A percentile compares a stretch with the other conserved stretches of the same genome.
Conservation (phyloP, 2,888 invertebrate species). For the Escarpia spicata region DNA sequence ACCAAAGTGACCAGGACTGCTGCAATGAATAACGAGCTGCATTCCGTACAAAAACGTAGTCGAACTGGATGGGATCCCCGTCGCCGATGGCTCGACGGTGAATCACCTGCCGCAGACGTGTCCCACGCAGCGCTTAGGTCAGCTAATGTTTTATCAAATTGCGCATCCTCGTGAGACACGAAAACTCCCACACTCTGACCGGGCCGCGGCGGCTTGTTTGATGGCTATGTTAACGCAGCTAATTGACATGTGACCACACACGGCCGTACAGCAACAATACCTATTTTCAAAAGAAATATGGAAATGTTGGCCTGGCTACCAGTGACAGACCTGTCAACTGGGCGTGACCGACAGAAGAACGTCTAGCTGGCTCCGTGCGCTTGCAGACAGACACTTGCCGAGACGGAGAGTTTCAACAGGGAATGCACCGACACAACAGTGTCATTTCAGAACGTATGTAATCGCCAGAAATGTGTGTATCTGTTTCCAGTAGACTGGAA, state of each 20-base stretch:
- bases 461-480: neutral
- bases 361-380: neutral
- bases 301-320: neutral
- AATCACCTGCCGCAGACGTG: neutral
- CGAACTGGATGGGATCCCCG: neutral
- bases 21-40: neutral
- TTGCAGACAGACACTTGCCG: neutral
- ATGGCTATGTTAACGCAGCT: neutral
- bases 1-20: neutral
- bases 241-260: neutral
- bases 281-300: neutral
- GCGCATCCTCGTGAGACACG: neutral
- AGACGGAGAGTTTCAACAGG: neutral
- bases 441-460: neutral
- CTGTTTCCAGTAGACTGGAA: no score
- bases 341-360: neutral
- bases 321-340: neutral
- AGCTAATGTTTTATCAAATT: constrained; percentile 5
- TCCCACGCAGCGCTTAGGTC: neutral
- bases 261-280: neutral
- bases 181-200: neutral
- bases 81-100: neutral
- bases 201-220: neutral
- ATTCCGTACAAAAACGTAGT: neutral
- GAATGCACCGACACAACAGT: neutral